phyloP scores from a whole-genome alignment of 2,113 vertebrate species.

The Festucalex cinctus region DNA sequence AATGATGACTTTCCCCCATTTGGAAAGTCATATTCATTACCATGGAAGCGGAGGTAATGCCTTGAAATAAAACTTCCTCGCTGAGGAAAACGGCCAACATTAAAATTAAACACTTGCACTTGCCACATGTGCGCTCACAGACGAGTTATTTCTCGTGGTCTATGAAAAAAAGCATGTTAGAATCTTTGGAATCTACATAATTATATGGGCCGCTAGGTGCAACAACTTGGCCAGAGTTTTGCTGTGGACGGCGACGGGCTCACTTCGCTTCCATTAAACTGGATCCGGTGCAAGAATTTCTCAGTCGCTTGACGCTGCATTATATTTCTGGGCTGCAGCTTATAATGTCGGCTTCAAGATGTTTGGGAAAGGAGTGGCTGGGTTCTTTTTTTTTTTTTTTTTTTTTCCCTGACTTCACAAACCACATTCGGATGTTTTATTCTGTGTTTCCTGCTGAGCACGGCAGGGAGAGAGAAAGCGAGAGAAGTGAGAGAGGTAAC shows the following conservation, averaged over 20 bases:
- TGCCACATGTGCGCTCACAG: conserved; percentile 49
- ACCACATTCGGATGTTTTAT: conserved; percentile 51
- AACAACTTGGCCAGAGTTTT: conserved; percentile 45
- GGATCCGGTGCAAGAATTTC: conserved; percentile 66
- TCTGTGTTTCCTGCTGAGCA: conserved; percentile 36
- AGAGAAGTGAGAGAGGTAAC: background rate
- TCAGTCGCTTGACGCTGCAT: conserved; percentile 50
- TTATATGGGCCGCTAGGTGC: conserved; percentile 48
- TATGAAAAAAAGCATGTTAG: conserved; percentile 35
- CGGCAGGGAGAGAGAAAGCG: conserved; percentile 9
- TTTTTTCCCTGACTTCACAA: conserved; percentile 45
- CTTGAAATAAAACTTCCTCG: conserved; percentile 1
- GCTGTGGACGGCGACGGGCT: conserved; percentile 53
- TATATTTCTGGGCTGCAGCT: conserved; percentile 46
- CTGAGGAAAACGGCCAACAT: conserved; percentile 18
- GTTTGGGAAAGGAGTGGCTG: conserved; percentile 53
- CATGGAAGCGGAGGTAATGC: background rate
- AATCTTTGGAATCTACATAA: conserved; percentile 68
- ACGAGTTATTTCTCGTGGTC: conserved; percentile 48
- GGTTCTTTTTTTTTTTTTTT: conserved; percentile 14
- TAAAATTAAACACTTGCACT: conserved; percentile 22
- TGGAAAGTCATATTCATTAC: background rate
- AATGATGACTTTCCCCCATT: background rate
- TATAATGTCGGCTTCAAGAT: conserved; percentile 58
- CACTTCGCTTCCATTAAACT: conserved; percentile 62